phyloP scores from a whole-genome alignment of 2,113 vertebrate genomes.

The Protomyctophum bolini region DNA sequence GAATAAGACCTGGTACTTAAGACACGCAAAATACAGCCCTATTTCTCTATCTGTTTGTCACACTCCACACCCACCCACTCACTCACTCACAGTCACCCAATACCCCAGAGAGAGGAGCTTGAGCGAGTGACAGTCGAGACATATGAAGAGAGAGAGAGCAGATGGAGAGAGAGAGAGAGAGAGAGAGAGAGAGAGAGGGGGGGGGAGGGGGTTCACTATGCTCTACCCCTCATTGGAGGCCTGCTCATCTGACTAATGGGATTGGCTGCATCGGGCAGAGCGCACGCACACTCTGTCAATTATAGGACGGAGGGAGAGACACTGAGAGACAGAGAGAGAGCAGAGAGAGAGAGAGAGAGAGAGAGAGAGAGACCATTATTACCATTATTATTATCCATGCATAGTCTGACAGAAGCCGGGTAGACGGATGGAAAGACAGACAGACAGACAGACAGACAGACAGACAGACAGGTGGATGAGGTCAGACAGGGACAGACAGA shows the following conservation, averaged over 20 bases:
- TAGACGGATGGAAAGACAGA: too few species aligned
- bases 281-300: constrained; percentile 1
- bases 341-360: not conserved
- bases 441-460: too few species aligned
- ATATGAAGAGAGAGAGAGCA: constrained; percentile 31
- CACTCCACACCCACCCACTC: not conserved
- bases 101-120: constrained; percentile 12
- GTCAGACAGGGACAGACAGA: too few species aligned
- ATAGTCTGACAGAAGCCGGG: too few species aligned
- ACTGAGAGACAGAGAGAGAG: constrained; percentile 23
- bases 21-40: too few species aligned
- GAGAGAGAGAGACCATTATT: not conserved
- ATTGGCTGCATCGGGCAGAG: constrained; percentile 59
- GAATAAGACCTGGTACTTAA: too few species aligned
- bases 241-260: constrained; percentile 76
- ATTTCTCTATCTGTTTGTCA: not conserved
- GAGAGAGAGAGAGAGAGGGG: constrained; percentile 15
- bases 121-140: constrained; percentile 38
- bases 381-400: too few species aligned
- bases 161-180: constrained; percentile 11
- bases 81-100: not conserved
- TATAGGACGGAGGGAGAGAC: constrained; percentile 13
- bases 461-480: too few species aligned
- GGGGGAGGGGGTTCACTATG: constrained; percentile 55
- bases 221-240: constrained; percentile 72